Evolutionary conservation across 1,140 invertebrate species (phyloP).

Genomic region (Panagrolaimus sp.): DNA sequence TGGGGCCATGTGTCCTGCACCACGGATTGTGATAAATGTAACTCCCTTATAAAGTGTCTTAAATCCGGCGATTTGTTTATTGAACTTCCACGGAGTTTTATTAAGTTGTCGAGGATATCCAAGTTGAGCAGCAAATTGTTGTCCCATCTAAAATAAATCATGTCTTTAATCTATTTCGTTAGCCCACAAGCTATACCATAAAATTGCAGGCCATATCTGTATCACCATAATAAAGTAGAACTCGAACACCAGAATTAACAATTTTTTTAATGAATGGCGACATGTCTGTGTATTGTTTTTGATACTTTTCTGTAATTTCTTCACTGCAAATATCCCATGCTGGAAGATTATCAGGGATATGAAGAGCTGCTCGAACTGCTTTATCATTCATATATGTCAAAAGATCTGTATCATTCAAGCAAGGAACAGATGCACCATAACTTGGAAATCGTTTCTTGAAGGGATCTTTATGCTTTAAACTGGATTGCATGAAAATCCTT

Average conservation of each 20-base stretch:
- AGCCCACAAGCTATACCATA: slow-evolving; percentile 51
- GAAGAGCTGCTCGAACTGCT: slow-evolving; percentile 51
- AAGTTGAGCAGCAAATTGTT: slow-evolving; percentile 47
- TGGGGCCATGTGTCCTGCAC: slow-evolving; percentile 63
- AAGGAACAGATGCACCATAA: slow-evolving; percentile 40
- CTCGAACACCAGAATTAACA: slow-evolving; percentile 57
- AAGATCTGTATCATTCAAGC: too few species aligned
- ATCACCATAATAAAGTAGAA: slow-evolving; percentile 61
- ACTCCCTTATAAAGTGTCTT: slow-evolving; percentile 56
- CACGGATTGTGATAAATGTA: slow-evolving; percentile 54
- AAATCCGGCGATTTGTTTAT: slow-evolving; percentile 54
- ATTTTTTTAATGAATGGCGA: slow-evolving; percentile 49
- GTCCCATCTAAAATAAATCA: slow-evolving; percentile 52
- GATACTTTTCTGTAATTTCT: slow-evolving; percentile 47
- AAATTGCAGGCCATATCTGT: slow-evolving; percentile 65
- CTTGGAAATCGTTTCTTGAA: slow-evolving; percentile 12
- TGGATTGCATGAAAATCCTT: slow-evolving; percentile 14
- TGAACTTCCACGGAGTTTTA: slow-evolving; percentile 57
- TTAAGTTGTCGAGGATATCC: slow-evolving; percentile 43
- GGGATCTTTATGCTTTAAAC: neutral
- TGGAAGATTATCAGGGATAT: slow-evolving; percentile 52
- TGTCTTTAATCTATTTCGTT: slow-evolving; percentile 62
- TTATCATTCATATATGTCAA: slow-evolving; percentile 52
- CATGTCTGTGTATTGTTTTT: slow-evolving; percentile 52
- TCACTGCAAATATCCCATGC: slow-evolving; percentile 57